These are phyloP conservation scores for Trissolcus japonicus DNA, from an alignment of 2,888 invertebrate species.

Conservation along the genomic window DNA sequence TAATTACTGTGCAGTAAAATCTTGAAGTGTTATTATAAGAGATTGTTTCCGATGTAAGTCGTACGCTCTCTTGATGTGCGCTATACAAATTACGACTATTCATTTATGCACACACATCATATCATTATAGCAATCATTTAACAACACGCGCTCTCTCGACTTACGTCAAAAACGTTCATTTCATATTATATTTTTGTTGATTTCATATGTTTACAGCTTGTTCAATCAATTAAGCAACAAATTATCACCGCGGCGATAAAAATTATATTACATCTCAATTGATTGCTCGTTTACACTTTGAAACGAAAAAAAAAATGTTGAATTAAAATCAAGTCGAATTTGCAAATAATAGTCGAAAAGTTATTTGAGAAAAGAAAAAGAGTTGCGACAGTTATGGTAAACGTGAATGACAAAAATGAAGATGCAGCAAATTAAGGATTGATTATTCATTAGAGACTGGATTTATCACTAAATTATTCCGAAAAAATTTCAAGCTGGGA, in stretches of 20 bases:
- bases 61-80: conserved; percentile 21
- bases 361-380: no score
- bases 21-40: conserved; percentile 25
- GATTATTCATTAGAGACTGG: neutral
- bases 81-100: conserved; percentile 28
- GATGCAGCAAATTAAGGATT: neutral
- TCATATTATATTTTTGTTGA: conserved; percentile 9
- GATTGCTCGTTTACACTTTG: neutral
- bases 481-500: neutral
- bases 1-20: conserved; percentile 28
- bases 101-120: conserved; percentile 33
- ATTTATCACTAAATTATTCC: conserved; percentile 3
- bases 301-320: neutral
- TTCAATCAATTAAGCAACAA: conserved; percentile 6
- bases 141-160: conserved; percentile 6
- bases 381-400: no score
- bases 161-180: neutral
- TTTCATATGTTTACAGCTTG: conserved; percentile 17
- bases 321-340: no score
- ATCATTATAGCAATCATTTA: conserved; percentile 40
- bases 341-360: no score
- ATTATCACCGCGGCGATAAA: neutral
- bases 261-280: neutral
- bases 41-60: conserved; percentile 9
- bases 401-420: no score